Evolutionary conservation across 2,113 vertebrate genomes (phyloP), one percentile per base, ranked within the genome.

Genomic region (Pteropus alecto): DNA sequence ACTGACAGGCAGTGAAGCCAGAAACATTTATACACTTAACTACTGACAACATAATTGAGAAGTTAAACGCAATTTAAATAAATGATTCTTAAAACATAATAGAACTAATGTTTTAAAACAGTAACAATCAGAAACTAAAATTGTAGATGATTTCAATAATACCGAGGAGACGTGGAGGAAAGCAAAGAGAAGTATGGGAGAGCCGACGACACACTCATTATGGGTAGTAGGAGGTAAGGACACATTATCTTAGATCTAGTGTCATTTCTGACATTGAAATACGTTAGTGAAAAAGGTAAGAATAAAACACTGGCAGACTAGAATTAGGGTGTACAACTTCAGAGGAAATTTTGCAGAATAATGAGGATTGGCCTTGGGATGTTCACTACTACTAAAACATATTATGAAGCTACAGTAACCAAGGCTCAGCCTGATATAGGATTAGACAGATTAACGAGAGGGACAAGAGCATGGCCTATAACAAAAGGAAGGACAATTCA

Each of bases 61-160:
- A 70, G 19, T 24, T 88, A 79, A 73, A 70, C 61, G 58, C 3
- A 56, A 90, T 81, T 93, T 58, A 93, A 54, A 38, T 51, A 74
- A 65, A 84, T 35, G 54, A 96, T 51, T 82, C 83, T 84, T 73
- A 73, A 38, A 68, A 74, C 71, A 38, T 35, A 86, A 58, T 15
- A 68, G 60, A 60, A 58, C 48, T 30, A 38, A 60, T 43, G 68
- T 58, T 85, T 95, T 18, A 88, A 89, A 95, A 68, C 60, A 71
- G 30, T 43, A 68, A 38, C 26, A 35, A 24, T n/a, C 10, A 10
- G 38, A 92, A 87, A 48, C 35, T 38, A 28, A 77, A 73, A n/a
- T 77, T 87, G 41, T 30, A 78, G 78, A 35, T 41, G 22, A 78
- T 46, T 67, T 74, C 86, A 73, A 65, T 35, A 56, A 63, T 54